Percentiles rank a stretch among this genome's conserved stretches.
Evolutionary conservation across 1,140 invertebrate genomes (phyloP).

Genomic region (Octopus bimaculoides): DNA sequence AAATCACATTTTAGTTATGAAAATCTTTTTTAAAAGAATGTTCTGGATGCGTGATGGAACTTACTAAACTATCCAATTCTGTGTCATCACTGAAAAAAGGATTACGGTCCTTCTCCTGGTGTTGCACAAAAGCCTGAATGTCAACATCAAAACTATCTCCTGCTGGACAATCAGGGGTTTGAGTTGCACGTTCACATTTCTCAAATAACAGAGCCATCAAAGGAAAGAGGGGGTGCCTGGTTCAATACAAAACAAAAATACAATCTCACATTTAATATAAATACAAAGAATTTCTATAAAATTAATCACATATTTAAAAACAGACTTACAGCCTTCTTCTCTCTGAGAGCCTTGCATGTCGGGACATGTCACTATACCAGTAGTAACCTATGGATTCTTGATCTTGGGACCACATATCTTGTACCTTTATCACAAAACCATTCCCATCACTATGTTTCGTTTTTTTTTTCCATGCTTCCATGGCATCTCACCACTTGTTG

Average conservation of each 20-base stretch:
- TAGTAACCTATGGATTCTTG: background rate
- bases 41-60: no score
- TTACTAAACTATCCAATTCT: slow-evolving; percentile 87
- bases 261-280: background rate
- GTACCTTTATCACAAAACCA: background rate
- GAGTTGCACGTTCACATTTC: slow-evolving; percentile 55
- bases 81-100: slow-evolving; percentile 86
- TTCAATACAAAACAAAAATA: slow-evolving; percentile 16
- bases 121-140: slow-evolving; percentile 67
- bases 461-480: no score
- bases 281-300: background rate
- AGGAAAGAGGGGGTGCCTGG: slow-evolving; percentile 56
- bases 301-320: background rate
- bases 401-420: background rate
- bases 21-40: no score
- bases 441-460: no score
- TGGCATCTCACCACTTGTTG: no score
- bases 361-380: background rate
- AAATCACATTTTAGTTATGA: no score
- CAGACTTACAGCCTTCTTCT: background rate
- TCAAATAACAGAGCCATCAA: slow-evolving; percentile 55
- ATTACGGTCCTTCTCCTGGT: slow-evolving; percentile 80
- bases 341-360: background rate
- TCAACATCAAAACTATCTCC: slow-evolving; percentile 50
- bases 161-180: slow-evolving; percentile 43